phyloP scores from a whole-genome alignment of 2,888 invertebrate genomes.

The Athalia rosae region DNA sequence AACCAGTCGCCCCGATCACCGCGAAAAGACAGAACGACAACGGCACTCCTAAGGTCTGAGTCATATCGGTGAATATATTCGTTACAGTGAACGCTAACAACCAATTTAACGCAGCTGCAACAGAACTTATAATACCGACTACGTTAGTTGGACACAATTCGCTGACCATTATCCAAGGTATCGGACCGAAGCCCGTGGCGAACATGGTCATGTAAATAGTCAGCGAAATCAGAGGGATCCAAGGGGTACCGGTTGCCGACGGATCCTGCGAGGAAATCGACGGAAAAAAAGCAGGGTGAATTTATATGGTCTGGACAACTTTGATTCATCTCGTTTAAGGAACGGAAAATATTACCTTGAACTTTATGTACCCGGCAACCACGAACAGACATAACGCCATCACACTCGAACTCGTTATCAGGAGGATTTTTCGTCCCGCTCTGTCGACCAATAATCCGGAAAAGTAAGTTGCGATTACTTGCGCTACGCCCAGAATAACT shows the following conservation, averaged over 20 bases:
- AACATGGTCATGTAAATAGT: constrained; percentile 78
- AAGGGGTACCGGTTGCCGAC: constrained; percentile 56
- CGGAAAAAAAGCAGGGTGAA: constrained; percentile 3
- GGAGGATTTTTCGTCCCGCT: constrained; percentile 78
- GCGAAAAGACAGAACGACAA: constrained; percentile 83
- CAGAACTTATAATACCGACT: constrained; percentile 79
- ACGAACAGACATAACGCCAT: constrained; percentile 80
- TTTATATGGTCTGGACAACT: background rate
- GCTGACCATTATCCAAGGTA: constrained; percentile 83
- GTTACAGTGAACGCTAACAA: constrained; percentile 80
- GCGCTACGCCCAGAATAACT: constrained; percentile 79
- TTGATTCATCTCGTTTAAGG: background rate
- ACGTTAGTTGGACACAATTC: constrained; percentile 81
- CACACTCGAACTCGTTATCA: constrained; percentile 82
- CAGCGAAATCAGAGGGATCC: constrained; percentile 78
- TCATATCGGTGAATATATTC: constrained; percentile 79
- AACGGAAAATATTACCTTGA: constrained; percentile 52
- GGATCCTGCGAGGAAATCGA: constrained; percentile 51
- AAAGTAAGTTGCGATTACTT: constrained; percentile 77
- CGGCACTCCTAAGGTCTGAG: constrained; percentile 76
- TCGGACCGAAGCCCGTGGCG: constrained; percentile 82
- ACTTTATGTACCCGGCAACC: constrained; percentile 74
- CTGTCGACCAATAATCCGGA: constrained; percentile 78
- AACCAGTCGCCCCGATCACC: constrained; percentile 76
- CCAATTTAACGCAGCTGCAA: constrained; percentile 84